Evolutionary conservation across 2,797 vertebrate species (phyloP), one percentile per base, ranked within the genome.

Genomic region (Zalophus californianus): DNA sequence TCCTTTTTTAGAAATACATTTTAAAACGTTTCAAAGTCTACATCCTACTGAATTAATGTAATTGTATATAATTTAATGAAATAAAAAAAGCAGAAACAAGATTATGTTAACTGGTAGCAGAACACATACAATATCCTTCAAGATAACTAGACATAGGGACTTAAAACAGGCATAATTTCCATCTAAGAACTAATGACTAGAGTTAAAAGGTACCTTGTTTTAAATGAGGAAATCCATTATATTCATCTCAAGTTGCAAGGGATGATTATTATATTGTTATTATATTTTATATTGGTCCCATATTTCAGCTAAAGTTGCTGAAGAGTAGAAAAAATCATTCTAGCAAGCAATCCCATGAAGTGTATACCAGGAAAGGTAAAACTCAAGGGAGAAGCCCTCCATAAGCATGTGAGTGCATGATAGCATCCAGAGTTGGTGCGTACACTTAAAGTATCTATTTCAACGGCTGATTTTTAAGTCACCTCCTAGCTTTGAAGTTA

Each of bases 271-370:
- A 62, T 77, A 54, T 66, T 96, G 68, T 96, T 97, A 97, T 96
- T 96, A 97, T 95, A 68, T 73, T 96, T 98, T 95, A 88, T 91
- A 95, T 86, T 78, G 56, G 60, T 80, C 92, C 38, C n/a, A 35
- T 97, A 97, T 96, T 98, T 98, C 96, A 98, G n/a, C 56, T 32
- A 66, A 70, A 68, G n/a, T 80, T 97, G 83, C 92, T 97, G 75
- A 92, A 97, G 66, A 89, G 82, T 83, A 82, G 14, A 79, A 97
- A 95, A 84, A 97, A 95, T 93, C 97, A 91, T 93, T 75, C 18
- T 52, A 95, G 91, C 18, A 41, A 96, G 62, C 88, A 70, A 75
- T 95, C 58, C 80, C 64, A 60, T 78, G 58, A 94, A 91, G 12
- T 44, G 6, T 62, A 60, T 7, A 12, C 70, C 15, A 10, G n/a